Base-by-base conservation (phyloP, 2,888 invertebrate genomes). In the Sphecodes monilicornis region DNA sequence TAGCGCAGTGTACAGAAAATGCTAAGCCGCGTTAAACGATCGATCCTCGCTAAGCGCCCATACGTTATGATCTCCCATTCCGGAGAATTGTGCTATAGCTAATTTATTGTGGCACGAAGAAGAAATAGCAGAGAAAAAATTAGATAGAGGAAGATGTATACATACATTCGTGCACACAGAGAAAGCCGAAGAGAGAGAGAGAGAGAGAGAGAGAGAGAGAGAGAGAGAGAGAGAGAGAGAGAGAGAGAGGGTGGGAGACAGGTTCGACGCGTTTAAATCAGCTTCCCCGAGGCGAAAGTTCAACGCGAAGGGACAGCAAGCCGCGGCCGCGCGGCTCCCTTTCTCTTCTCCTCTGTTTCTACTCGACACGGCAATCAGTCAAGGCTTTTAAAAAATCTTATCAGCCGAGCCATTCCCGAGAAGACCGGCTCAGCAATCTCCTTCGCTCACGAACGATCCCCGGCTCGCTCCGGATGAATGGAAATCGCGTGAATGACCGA, bases 401-500 rank as follows among this genome's bases (percentile, higher is more conserved):
- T 46, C 64, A 36, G 66, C 43, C 43, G 70, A 46, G 46, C 70
- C 43, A 50, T 71, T 71, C 46, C 32, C 32, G 22, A 26, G 46
- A 54, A 54, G 29, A 70, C 70, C 70, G 43, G 43, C 46, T 50
- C 43, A 8, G 41, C 70, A 70, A 70, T 70, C 70, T 26, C 29
- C 43, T 41, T 8, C 70, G 43, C 26, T 29, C 70, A 43, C 68
- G 29, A 50, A 39, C 50, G 68, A 76, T 77, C 46, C 54, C 26
- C 76, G n/a, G 76, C 81, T 64, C 8, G 76, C 81, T 64, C 8
- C 70, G 84, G 81, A 89, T 90, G 90, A 90, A 90, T 90, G 90
- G 89, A 86, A 91, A 91, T 92, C 88, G 90, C 91, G 90, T 91
- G 91, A 92, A 92, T 91, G 91, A 88, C 89, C 88, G 85, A 81